These are phyloP conservation scores for Tragulus kanchil DNA, from an alignment of 2,113 vertebrate genomes.

Conservation along the genomic window DNA sequence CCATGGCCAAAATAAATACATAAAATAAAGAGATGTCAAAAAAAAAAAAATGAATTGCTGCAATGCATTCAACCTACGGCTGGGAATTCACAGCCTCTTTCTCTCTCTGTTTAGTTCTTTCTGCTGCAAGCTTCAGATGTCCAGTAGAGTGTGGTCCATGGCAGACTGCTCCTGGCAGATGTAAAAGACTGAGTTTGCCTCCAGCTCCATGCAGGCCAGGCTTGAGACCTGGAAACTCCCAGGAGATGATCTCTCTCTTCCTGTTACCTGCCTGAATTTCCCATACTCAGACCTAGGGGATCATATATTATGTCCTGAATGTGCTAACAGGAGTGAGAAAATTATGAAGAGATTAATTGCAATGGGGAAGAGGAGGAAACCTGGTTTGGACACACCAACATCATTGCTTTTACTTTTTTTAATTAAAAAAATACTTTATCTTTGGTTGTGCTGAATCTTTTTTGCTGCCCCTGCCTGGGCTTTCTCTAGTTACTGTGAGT, in stretches of 20 bases:
- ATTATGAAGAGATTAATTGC: neutral
- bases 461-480: neutral
- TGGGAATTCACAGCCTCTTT: neutral
- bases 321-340: conserved; percentile 58
- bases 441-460: neutral
- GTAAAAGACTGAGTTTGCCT: conserved; percentile 61
- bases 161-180: conserved; percentile 29
- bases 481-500: neutral
- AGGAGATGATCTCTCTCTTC: conserved; percentile 68
- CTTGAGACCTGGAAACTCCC: conserved; percentile 66
- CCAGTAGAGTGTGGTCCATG: conserved; percentile 72
- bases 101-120: neutral
- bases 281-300: conserved; percentile 63
- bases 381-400: neutral
- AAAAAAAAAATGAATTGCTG: conserved; percentile 35
- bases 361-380: neutral
- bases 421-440: neutral
- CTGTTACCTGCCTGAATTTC: conserved; percentile 74
- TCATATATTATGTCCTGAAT: conserved; percentile 76
- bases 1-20: neutral
- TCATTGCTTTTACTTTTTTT: neutral
- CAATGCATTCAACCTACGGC: neutral
- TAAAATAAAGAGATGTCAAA: neutral
- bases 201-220: conserved; percentile 62
- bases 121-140: neutral